Evolutionary conservation across 2,888 invertebrate species (phyloP).

Genomic region (Cephus spinipes): DNA sequence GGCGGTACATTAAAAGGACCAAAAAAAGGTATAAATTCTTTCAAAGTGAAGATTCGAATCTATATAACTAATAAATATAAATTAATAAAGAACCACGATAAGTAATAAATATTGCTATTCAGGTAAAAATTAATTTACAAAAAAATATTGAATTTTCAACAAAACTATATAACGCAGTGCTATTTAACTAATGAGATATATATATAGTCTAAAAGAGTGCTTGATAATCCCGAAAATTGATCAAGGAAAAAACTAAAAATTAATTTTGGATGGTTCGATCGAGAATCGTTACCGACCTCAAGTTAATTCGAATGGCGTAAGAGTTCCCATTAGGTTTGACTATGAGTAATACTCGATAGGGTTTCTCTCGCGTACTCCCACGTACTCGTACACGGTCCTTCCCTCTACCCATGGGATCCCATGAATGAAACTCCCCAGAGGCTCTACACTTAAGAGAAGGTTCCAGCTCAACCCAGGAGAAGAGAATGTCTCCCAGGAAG

Average conservation of each 20-base stretch:
- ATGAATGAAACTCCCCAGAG: constrained; percentile 45
- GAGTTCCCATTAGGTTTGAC: background rate
- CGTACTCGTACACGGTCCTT: constrained; percentile 3
- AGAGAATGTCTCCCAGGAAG: constrained; percentile 15
- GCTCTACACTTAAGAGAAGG: background rate
- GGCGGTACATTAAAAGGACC: background rate
- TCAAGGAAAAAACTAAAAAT: background rate
- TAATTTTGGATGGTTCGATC: background rate
- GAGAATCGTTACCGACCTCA: background rate
- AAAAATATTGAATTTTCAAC: background rate
- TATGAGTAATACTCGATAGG: background rate
- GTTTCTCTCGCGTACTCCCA: background rate
- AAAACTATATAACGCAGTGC: background rate
- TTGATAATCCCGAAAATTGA: background rate
- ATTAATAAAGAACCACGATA: background rate
- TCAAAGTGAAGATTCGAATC: background rate
- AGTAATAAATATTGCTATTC: background rate
- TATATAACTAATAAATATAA: background rate
- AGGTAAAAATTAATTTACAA: background rate
- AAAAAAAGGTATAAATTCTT: background rate
- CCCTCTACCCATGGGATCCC: constrained; percentile 15
- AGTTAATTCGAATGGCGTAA: background rate
- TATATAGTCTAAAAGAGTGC: background rate
- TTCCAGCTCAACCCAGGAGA: background rate
- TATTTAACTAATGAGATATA: background rate